Conservation (phyloP, 2,113 vertebrate species). For the Candoia aspera region DNA sequence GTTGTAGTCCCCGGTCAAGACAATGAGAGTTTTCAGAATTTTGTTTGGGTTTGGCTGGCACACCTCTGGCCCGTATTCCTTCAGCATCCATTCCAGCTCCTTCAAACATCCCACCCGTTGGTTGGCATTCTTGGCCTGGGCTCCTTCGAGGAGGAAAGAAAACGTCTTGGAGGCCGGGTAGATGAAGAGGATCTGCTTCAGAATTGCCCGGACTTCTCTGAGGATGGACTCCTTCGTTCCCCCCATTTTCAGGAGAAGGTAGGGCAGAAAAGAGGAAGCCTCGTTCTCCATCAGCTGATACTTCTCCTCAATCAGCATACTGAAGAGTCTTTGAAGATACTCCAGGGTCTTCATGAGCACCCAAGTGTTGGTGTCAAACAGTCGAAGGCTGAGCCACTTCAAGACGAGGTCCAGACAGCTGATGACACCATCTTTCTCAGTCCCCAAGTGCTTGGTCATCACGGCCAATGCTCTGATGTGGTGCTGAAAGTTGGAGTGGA, state of each 20-base stretch:
- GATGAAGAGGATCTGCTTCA: conserved; percentile 85
- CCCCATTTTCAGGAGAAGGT: conserved; percentile 90
- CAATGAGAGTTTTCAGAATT: conserved; percentile 78
- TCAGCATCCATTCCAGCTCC: conserved; percentile 79
- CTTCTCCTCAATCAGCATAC: conserved; percentile 80
- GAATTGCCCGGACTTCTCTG: conserved; percentile 84
- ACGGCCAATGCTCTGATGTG: conserved; percentile 87
- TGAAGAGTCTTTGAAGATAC: conserved; percentile 86
- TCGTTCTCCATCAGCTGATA: conserved; percentile 90
- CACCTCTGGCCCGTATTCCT: conserved; percentile 78
- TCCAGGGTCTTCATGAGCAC: conserved; percentile 91
- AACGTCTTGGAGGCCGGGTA: conserved; percentile 91
- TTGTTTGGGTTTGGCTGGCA: conserved; percentile 81
- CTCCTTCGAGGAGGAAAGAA: conserved; percentile 89
- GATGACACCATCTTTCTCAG: conserved; percentile 85
- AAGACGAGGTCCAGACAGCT: conserved; percentile 88
- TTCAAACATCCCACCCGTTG: conserved; percentile 87
- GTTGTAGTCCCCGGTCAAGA: conserved; percentile 80
- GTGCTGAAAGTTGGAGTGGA: conserved; percentile 89
- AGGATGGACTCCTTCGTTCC: conserved; percentile 88
- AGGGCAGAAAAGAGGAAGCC: conserved; percentile 88
- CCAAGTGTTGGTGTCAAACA: conserved; percentile 93
- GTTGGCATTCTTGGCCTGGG: conserved; percentile 90
- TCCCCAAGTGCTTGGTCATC: conserved; percentile 88
- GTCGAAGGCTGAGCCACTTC: conserved; percentile 91